Base-by-base conservation (phyloP, 1,140 invertebrate species). In the Chelonus insularis region DNA sequence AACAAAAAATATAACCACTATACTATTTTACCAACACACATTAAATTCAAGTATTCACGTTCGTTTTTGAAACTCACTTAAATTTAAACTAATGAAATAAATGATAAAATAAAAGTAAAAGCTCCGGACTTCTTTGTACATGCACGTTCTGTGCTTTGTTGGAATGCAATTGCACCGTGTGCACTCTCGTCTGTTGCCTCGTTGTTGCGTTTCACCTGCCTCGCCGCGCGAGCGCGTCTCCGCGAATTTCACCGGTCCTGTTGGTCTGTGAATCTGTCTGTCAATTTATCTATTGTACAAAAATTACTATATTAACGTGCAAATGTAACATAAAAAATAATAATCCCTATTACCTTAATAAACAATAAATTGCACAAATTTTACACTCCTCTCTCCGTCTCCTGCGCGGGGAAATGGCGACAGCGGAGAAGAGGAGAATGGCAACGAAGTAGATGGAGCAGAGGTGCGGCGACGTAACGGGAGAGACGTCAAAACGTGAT, bases 401-500 rank as follows among this genome's bases (percentile, higher is more conserved):
- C 29, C 50, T 36, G 23, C 14, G 52, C 69, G 75, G 79, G 75
- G 76, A 87, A 88, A 88, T 88, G 87, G 87, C 88, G 87, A 86
- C 86, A 84, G 85, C 34, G 57, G 36, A 37, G 21, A 37, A 59
- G 57, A 59, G 47, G 29, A 50, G 34, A 36, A 51, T 25, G 21
- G 57, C 32, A 51, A 60, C 18, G 37, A 9, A 39, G 25, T 14
- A 41, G 16, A 21, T 36, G 18, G 34, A 43, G 47, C 14, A 29
- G 14, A 34, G 58, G 82, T 82, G 79, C 79, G 81, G 80, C 80
- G 82, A 78, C 80, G 81, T 83, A 36, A 45, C 57, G 45, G 36
- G 47, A 55, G 39, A 48, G 57, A 56, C 60, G 64, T 88, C 87
- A 87, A 88, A 87, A 89, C 87, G 88, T 89, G 87, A 89, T 86